Percentiles rank a stretch among this genome's conserved stretches.
These are phyloP conservation scores for Strix aluco DNA, from an alignment of 2,113 vertebrate genomes.

Conservation along the genomic window DNA sequence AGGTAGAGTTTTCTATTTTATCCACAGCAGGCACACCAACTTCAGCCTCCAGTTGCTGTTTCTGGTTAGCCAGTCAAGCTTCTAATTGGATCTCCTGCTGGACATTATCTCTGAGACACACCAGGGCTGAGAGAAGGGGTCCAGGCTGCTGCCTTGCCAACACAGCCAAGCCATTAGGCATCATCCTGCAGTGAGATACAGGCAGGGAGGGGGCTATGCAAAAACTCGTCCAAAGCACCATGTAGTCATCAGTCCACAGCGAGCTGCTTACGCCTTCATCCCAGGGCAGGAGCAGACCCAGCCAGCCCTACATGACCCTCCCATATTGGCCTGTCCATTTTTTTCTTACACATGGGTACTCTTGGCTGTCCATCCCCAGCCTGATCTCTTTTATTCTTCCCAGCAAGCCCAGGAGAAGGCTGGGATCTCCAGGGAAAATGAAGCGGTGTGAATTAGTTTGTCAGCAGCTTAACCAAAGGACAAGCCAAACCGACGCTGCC, in stretches of 20 bases:
- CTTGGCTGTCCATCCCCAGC: not conserved
- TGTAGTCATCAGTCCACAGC: not conserved
- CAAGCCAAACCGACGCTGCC: not conserved
- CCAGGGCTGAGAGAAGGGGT: not conserved
- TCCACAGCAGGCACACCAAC: slow-evolving; percentile 2
- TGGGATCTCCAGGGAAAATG: not conserved
- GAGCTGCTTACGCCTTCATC: not conserved
- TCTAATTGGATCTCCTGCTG: slow-evolving; percentile 19
- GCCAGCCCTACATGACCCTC: not conserved
- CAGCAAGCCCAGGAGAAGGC: not conserved
- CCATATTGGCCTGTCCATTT: not conserved
- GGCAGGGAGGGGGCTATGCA: not conserved
- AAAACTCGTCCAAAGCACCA: not conserved
- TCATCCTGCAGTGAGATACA: not conserved
- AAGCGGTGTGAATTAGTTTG: not conserved
- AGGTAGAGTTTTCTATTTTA: slow-evolving; percentile 24
- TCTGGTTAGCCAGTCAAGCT: slow-evolving; percentile 34
- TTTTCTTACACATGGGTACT: not conserved
- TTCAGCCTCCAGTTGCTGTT: slow-evolving; percentile 1
- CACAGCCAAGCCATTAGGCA: not conserved
- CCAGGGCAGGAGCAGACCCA: not conserved
- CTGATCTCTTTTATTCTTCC: not conserved
- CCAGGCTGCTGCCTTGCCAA: not conserved
- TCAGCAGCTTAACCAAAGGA: not conserved
- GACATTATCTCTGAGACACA: slow-evolving; percentile 15